These are phyloP conservation scores for Opisthograptis luteolata DNA, from an alignment of 2,888 invertebrate genomes.

Conservation along the genomic window DNA sequence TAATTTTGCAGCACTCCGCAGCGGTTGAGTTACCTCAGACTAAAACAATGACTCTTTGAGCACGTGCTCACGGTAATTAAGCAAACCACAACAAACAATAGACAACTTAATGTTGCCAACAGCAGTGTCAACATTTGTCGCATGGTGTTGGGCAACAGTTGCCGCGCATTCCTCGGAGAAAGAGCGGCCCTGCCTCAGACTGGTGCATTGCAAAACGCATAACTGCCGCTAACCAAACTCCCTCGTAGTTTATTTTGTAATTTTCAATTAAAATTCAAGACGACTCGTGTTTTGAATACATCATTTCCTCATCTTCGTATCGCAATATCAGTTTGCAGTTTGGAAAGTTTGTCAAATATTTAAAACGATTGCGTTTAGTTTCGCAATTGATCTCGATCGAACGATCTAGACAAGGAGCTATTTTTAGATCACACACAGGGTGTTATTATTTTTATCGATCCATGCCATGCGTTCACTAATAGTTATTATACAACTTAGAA, in stretches of 20 bases:
- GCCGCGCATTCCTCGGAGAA: slow-evolving; percentile 68
- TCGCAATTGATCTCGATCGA: slow-evolving; percentile 23
- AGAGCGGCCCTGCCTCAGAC: slow-evolving; percentile 68
- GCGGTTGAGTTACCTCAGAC: slow-evolving; percentile 15
- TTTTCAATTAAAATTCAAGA: slow-evolving; percentile 73
- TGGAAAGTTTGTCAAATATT: slow-evolving; percentile 49
- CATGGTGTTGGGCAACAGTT: slow-evolving; percentile 41
- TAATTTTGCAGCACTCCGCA: slow-evolving; percentile 27
- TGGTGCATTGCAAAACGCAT: slow-evolving; percentile 63
- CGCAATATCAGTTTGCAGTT: slow-evolving; percentile 56
- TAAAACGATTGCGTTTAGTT: slow-evolving; percentile 17
- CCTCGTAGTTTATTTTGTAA: slow-evolving; percentile 65
- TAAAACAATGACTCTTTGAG: slow-evolving; percentile 33
- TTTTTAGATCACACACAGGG: slow-evolving; percentile 16
- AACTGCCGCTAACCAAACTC: slow-evolving; percentile 64
- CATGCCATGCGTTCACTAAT: slow-evolving; percentile 20
- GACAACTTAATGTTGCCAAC: slow-evolving; percentile 43
- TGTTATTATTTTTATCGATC: slow-evolving; percentile 26
- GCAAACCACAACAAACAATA: slow-evolving; percentile 36
- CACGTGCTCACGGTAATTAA: slow-evolving; percentile 42
- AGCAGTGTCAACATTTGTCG: slow-evolving; percentile 36
- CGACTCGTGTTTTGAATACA: slow-evolving; percentile 51
- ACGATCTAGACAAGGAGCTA: slow-evolving; percentile 13
- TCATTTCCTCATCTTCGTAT: slow-evolving; percentile 55
- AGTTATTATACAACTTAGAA: neutral